Conservation (phyloP, 2,797 vertebrate genomes). For the Eurystomus glaucurus region DNA sequence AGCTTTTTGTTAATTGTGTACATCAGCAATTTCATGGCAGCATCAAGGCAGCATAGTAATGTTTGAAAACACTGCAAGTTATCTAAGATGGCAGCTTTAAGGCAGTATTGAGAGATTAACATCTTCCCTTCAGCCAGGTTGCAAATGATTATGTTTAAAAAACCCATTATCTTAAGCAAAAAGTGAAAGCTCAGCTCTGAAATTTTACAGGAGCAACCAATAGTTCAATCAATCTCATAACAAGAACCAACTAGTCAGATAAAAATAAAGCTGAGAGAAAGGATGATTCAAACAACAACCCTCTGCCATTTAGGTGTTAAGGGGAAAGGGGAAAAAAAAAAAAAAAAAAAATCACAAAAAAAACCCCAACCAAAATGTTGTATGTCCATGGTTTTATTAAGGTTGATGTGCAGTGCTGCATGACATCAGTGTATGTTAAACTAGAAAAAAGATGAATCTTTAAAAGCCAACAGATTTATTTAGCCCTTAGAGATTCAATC, state of each 20-base stretch:
- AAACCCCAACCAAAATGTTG: not conserved
- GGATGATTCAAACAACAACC: not conserved
- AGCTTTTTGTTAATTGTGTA: not conserved
- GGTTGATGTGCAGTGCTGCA: not conserved
- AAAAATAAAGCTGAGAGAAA: not conserved
- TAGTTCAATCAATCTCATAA: not conserved
- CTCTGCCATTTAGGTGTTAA: not conserved
- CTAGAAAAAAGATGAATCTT: not conserved
- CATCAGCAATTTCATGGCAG: not conserved
- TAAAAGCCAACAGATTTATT: not conserved
- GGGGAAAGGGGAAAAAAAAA: not conserved
- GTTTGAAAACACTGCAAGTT: not conserved
- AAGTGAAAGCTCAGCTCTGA: not conserved
- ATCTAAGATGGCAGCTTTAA: not conserved
- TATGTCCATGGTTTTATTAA: not conserved
- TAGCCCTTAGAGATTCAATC: not conserved
- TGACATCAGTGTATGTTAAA: accelerated
- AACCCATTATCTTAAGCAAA: accelerated
- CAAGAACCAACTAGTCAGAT: not conserved
- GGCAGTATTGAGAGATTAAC: accelerated
- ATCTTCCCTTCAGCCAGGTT: not conserved
- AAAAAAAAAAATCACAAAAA: not conserved
- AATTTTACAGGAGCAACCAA: not conserved
- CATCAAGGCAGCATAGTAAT: not conserved
- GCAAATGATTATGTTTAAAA: not conserved